Evolutionary conservation across 2,113 vertebrate species (phyloP).

Genomic region (Chaetodon auriga): DNA sequence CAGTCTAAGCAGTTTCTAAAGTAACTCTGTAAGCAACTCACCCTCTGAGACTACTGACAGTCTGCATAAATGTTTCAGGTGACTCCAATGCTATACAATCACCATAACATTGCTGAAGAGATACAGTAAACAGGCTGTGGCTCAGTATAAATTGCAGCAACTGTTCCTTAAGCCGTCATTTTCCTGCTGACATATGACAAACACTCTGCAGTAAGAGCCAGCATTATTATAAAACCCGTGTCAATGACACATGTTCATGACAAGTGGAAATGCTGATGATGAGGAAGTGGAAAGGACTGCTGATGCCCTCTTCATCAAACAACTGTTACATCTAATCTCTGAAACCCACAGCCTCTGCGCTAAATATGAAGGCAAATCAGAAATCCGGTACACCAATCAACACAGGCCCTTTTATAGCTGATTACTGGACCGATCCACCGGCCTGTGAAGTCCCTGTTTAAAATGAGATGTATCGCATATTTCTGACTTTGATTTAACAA

Average conservation of each 20-base stretch:
- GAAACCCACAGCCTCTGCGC: constrained; percentile 3
- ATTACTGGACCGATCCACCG: constrained; percentile 15
- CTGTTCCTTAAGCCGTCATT: constrained; percentile 1
- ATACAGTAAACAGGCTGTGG: constrained; percentile 1
- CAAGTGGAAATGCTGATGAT: background rate
- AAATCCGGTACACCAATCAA: constrained; percentile 21
- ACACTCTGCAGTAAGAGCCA: background rate
- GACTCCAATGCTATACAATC: background rate
- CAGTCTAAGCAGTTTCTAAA: constrained; percentile 66
- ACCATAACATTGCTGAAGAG: constrained; percentile 12
- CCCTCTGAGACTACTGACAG: constrained; percentile 1
- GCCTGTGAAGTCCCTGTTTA: background rate
- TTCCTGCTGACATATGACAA: constrained; percentile 25
- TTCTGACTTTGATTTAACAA: background rate
- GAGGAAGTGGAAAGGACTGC: background rate
- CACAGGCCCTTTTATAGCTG: background rate
- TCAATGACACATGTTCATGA: background rate
- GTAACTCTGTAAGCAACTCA: constrained; percentile 44
- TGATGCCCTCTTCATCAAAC: constrained; percentile 33
- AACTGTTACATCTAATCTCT: constrained; percentile 28
- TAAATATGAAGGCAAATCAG: constrained; percentile 31
- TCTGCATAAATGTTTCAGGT: constrained; percentile 26
- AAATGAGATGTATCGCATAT: background rate
- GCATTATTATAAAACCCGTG: background rate
- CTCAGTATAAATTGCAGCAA: constrained; percentile 2